These are phyloP conservation scores for Hycleus phaleratus DNA, from an alignment of 1,140 invertebrate species.

Conservation along the genomic window DNA sequence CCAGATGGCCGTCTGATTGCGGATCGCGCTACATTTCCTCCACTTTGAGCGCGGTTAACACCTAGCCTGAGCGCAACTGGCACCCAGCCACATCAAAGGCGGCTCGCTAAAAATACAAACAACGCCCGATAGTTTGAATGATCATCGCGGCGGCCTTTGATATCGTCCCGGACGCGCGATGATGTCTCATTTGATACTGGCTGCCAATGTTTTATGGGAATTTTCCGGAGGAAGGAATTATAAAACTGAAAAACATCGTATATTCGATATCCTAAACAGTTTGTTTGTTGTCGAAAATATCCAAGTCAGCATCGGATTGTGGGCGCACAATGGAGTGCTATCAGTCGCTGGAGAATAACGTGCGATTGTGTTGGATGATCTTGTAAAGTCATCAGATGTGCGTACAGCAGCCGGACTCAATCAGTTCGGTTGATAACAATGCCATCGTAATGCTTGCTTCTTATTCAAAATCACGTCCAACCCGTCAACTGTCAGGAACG, in stretches of 20 bases:
- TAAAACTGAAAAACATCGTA: background rate
- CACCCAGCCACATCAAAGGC: constrained; percentile 30
- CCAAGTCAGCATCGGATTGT: constrained; percentile 13
- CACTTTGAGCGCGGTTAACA: constrained; percentile 33
- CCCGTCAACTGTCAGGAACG: constrained; percentile 13
- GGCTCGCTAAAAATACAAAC: constrained; percentile 33
- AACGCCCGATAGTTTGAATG: constrained; percentile 20
- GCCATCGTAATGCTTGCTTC: constrained; percentile 14
- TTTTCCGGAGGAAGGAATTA: constrained; percentile 16
- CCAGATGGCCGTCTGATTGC: constrained; percentile 18
- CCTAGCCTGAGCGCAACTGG: constrained; percentile 28
- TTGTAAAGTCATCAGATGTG: constrained; percentile 16
- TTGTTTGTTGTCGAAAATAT: constrained; percentile 4
- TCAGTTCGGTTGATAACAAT: constrained; percentile 11
- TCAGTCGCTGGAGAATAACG: constrained; percentile 8
- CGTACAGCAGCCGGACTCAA: constrained; percentile 13
- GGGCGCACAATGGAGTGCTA: constrained; percentile 9
- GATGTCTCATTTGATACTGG: constrained; percentile 28
- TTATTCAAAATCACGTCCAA: constrained; percentile 17
- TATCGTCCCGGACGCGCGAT: constrained; percentile 25
- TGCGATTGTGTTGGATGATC: constrained; percentile 11
- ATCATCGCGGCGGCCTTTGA: constrained; percentile 25
- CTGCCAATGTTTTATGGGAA: constrained; percentile 22
- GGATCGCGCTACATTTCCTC: constrained; percentile 29
- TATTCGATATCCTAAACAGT: constrained; percentile 1